Conservation (phyloP, 2,888 invertebrate genomes). For the Euzetes globulus region DNA sequence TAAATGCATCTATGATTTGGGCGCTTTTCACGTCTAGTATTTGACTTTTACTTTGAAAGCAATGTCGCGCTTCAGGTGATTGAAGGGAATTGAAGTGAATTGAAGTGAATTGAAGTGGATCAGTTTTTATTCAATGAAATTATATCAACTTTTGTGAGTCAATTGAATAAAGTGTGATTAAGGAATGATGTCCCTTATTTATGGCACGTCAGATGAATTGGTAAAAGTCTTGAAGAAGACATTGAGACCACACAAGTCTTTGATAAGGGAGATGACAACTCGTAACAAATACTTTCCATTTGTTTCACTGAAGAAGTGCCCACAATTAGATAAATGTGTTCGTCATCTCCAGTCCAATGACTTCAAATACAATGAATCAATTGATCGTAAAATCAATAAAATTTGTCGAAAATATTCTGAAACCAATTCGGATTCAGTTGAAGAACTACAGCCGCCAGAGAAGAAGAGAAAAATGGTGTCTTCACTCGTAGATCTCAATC, state of each 20-base stretch:
- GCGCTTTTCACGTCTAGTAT: too few species aligned
- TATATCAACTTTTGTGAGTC: too few species aligned
- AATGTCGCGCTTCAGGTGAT: too few species aligned
- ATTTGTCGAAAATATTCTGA: background rate
- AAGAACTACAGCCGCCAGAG: background rate
- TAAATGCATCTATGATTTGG: too few species aligned
- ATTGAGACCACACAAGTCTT: background rate
- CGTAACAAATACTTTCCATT: background rate
- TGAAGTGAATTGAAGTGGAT: too few species aligned
- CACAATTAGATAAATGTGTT: background rate
- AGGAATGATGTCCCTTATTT: background rate
- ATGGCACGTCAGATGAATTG: background rate
- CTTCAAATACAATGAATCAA: background rate
- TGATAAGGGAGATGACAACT: background rate
- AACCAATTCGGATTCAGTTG: background rate
- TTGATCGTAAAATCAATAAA: background rate
- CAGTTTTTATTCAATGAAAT: too few species aligned
- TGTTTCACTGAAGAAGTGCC: background rate
- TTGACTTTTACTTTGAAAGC: too few species aligned
- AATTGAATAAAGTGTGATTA: too few species aligned
- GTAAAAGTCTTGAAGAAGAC: slow-evolving; percentile 10
- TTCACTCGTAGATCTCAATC: background rate
- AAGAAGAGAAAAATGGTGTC: background rate
- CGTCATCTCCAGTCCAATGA: background rate
- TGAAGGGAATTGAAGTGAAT: too few species aligned